Conservation (phyloP, 1,140 invertebrate species). For the Drosophila ironensis region DNA sequence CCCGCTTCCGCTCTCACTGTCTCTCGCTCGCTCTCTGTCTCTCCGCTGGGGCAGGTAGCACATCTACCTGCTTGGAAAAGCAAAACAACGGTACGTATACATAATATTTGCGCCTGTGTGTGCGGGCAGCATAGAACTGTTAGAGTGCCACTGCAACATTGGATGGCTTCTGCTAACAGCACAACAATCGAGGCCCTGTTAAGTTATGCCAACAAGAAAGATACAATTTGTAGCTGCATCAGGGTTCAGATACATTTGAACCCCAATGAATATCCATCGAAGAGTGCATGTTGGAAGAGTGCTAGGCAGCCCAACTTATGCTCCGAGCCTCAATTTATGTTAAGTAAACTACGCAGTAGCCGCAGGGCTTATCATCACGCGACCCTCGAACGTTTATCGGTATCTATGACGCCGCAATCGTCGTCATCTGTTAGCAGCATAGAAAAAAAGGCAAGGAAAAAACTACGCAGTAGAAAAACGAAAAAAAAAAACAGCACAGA, state of each 20-base stretch:
- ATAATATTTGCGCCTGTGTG: constrained; percentile 3
- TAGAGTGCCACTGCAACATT: constrained; percentile 33
- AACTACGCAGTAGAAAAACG: constrained; percentile 72
- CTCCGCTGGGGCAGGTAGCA: constrained; percentile 1
- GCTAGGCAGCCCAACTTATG: too few relatives aligned
- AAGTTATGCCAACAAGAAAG: too few relatives aligned
- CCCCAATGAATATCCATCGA: too few relatives aligned
- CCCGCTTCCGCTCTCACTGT: background rate
- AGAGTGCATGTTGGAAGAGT: too few relatives aligned
- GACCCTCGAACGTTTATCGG: background rate
- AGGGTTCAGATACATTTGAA: too few relatives aligned
- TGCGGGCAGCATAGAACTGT: constrained; percentile 28
- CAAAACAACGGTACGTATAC: constrained; percentile 33
- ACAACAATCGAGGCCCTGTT: background rate
- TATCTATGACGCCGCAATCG: constrained; percentile 71
- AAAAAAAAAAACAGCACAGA: constrained; percentile 54
- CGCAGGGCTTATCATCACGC: background rate
- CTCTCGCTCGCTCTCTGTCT: constrained; percentile 10
- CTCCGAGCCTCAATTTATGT: too few relatives aligned
- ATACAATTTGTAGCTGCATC: too few relatives aligned
- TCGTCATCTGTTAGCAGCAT: constrained; percentile 40
- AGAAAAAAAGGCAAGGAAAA: constrained; percentile 43
- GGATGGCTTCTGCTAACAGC: constrained; percentile 17
- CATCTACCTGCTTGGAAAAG: constrained; percentile 53
- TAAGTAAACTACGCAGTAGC: constrained; percentile 4